Base-by-base conservation (phyloP, 2,888 invertebrate genomes). In the Thysanoteuthis rhombus region DNA sequence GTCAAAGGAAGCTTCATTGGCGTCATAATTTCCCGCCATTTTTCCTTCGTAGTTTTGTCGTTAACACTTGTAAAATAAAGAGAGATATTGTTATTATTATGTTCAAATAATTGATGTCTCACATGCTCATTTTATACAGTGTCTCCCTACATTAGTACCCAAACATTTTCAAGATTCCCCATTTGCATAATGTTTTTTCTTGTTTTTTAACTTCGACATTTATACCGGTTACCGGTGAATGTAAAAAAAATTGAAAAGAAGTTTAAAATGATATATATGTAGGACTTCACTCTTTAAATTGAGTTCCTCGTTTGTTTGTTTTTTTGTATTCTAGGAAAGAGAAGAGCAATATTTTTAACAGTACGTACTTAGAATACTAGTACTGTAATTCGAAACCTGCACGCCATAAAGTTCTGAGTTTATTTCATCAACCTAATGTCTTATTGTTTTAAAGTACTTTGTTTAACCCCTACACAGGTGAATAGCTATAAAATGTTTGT, bases 11-110 rank as follows among this genome's bases (percentile, higher is more conserved):
- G n/a, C 1, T n/a, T 92, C 38, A 42, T 92, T 42, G 45, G 45
- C 92, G 45, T 42, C 42, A 45, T 45, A 92, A 8, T 92, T 92
- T 92, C 92, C 42, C 92, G 92, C 92, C 92, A 92, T 92, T 92
- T 92, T 92, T 19, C 5, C 92, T 45, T 8, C 3, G 16, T n/a
- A n/a, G 75, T n/a, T 75, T 75, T 75, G n/a, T n/a, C n/a, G 75
- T 75, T 75, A n/a, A 52, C 52, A 52, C 25, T 52, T 22, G 2
- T 75, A 75, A 36, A n/a, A n/a, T 12, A n/a, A 75, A n/a, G 36
- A 75, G 28, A 25, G 32, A 58, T 32, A 58, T 45, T 45, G 19
- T 16, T 25, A 25, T 52, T 25, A 52, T 25, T 25, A 25, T 45
- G 19, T 16, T 45, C 19, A 52, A 52, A 25, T 4, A 25, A 22